Percentiles rank a stretch among this genome's conserved stretches.
Conservation (phyloP, 2,113 vertebrate species). For the Pyxicephalus adspersus region DNA sequence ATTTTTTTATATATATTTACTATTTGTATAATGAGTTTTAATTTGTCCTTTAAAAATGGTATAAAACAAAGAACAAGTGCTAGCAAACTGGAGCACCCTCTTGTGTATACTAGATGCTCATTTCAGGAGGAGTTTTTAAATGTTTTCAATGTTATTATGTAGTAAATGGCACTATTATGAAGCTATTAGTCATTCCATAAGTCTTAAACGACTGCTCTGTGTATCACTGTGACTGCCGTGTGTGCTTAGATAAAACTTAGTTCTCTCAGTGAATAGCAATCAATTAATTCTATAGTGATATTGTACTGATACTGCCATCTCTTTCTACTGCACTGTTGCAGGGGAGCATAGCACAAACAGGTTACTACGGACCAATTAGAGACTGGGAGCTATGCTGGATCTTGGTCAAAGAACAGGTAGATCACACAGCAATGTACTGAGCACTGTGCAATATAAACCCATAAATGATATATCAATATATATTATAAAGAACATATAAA, state of each 20-base stretch:
- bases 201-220: constrained; percentile 95
- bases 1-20: constrained; percentile 77
- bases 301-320: constrained; percentile 91
- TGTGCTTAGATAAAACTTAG: constrained; percentile 93
- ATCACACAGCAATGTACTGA: constrained; percentile 92
- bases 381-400: constrained; percentile 76
- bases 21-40: constrained; percentile 84
- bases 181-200: constrained; percentile 98
- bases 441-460: constrained; percentile 92
- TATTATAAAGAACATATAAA: constrained; percentile 20
- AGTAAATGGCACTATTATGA: constrained; percentile 97
- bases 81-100: constrained; percentile 90
- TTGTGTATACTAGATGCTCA: constrained; percentile 90
- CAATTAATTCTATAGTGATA: constrained; percentile 93
- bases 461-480: constrained; percentile 38
- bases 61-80: constrained; percentile 81
- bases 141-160: constrained; percentile 97
- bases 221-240: constrained; percentile 99
- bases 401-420: constrained; percentile 67
- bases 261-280: constrained; percentile 93
- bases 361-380: constrained; percentile 79
- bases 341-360: constrained; percentile 75
- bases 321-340: constrained; percentile 87
- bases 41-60: constrained; percentile 90
- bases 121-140: constrained; percentile 94